phyloP scores from a whole-genome alignment of 2,888 invertebrate species.

The Euproctis similis region DNA sequence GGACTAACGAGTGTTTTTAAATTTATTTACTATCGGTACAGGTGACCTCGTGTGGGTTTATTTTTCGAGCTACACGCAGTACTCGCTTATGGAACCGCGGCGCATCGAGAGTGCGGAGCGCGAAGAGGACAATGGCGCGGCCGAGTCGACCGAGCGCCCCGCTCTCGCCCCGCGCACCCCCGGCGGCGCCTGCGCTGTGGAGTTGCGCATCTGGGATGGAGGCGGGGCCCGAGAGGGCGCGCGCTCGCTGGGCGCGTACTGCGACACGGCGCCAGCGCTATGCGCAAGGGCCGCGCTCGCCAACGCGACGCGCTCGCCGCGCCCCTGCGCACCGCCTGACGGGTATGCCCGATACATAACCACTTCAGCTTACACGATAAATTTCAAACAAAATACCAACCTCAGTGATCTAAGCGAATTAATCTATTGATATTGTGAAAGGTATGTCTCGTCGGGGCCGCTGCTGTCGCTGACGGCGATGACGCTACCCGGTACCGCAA shows the following conservation, averaged over 20 bases:
- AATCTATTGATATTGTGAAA: no score
- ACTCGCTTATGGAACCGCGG: constrained; percentile 77
- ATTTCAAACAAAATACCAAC: no score
- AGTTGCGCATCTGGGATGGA: constrained; percentile 85
- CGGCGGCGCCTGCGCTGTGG: constrained; percentile 76
- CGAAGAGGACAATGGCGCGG: constrained; percentile 37
- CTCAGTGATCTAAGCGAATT: no score
- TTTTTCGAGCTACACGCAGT: constrained; percentile 89
- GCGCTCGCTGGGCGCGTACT: constrained; percentile 79
- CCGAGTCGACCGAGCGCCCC: constrained; percentile 5
- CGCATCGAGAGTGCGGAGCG: constrained; percentile 74
- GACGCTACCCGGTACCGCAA: constrained; percentile 82
- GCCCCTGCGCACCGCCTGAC: constrained; percentile 86
- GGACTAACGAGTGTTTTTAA: no score
- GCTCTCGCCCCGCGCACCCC: constrained; percentile 14
- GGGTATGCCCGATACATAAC: no score
- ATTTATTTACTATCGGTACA: no score
- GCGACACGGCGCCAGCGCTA: constrained; percentile 84
- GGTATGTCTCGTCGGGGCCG: constrained; percentile 74
- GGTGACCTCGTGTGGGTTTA: constrained; percentile 91
- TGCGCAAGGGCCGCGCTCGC: constrained; percentile 88
- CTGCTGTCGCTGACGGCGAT: constrained; percentile 57
- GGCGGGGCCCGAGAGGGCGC: constrained; percentile 72
- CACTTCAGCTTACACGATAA: no score
- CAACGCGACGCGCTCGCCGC: constrained; percentile 83